Evolutionary conservation across 2,113 vertebrate species (phyloP).

Genomic region (Xiphias gladius): DNA sequence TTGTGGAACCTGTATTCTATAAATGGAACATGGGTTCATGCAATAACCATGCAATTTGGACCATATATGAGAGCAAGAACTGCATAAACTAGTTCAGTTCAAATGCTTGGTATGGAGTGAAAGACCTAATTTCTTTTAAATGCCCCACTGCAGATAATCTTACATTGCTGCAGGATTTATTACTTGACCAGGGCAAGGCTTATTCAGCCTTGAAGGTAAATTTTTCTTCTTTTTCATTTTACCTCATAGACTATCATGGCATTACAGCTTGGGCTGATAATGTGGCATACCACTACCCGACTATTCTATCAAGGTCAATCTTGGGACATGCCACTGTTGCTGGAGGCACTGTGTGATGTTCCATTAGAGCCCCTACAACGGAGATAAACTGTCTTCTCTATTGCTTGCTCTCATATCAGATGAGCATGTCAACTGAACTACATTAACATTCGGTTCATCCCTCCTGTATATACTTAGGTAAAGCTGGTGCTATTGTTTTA

Average conservation of each 20-base stretch:
- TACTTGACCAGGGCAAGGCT: background rate
- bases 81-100: constrained; percentile 1
- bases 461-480: background rate
- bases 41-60: background rate
- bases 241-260: background rate
- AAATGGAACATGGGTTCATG: background rate
- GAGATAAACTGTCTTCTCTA: background rate
- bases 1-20: background rate
- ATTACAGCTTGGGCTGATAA: background rate
- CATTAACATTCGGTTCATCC: background rate
- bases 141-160: background rate
- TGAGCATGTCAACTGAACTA: background rate
- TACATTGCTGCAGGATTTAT: background rate
- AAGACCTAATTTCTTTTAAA: constrained; percentile 12
- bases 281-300: background rate
- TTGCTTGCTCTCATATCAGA: constrained; percentile 5
- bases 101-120: background rate
- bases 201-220: background rate
- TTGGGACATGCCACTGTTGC: background rate
- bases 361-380: background rate
- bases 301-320: background rate
- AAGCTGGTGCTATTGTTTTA: constrained; percentile 11
- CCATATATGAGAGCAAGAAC: background rate
- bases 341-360: background rate
- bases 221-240: constrained; percentile 3